A percentile compares a stretch with the other conserved stretches of the same genome.
Evolutionary conservation across 2,797 vertebrate species (phyloP).

Genomic region (Acanthornis magna): DNA sequence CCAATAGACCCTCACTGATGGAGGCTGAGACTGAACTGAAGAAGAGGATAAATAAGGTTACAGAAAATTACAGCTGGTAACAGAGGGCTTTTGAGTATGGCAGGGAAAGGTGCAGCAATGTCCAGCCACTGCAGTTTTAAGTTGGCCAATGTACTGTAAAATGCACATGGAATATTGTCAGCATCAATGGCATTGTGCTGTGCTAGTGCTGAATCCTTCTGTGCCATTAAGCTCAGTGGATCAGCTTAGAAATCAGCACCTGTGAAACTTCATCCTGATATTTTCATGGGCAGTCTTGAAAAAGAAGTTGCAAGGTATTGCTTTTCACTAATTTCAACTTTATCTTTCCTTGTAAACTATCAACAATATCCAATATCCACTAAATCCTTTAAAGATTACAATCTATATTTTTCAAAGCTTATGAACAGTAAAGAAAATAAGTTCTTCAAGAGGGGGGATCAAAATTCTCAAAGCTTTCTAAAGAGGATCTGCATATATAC

Average conservation of each 20-base stretch:
- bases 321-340: neutral
- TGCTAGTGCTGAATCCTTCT: neutral
- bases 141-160: neutral
- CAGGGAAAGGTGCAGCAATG: neutral
- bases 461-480: neutral
- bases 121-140: neutral
- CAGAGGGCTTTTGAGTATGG: neutral
- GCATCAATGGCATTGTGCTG: neutral
- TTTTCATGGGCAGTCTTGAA: neutral
- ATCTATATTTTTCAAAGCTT: neutral
- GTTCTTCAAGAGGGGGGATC: neutral
- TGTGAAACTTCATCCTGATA: neutral
- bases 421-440: neutral
- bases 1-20: neutral
- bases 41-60: rapidly evolving
- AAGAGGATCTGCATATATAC: neutral
- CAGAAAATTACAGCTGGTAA: neutral
- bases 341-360: neutral
- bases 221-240: neutral
- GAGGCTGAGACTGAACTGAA: neutral
- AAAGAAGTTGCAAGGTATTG: neutral
- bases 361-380: neutral
- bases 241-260: neutral
- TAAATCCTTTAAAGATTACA: neutral
- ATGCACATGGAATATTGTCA: neutral